A percentile compares a stretch with the other conserved stretches of the same genome.
These are phyloP conservation scores for Lemur catta DNA, from an alignment of 2,797 vertebrate genomes.

Conservation along the genomic window DNA sequence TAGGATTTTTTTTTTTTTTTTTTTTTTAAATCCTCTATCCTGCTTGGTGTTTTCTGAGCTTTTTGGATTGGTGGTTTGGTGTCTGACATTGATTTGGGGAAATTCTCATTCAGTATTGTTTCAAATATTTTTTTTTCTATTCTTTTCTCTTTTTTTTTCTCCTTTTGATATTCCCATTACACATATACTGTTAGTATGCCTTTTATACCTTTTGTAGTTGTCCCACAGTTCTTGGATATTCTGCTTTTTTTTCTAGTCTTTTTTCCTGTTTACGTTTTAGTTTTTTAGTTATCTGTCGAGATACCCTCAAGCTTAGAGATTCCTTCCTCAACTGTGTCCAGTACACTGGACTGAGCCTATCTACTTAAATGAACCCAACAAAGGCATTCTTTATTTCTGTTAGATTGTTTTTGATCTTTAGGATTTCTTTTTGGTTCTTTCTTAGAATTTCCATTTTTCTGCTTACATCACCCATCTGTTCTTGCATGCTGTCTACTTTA, in stretches of 20 bases:
- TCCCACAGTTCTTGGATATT: background rate
- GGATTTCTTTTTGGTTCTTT: background rate
- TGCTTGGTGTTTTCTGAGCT: background rate
- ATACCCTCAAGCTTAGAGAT: background rate
- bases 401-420: background rate
- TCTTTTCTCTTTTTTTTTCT: background rate
- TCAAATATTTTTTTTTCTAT: background rate
- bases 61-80: background rate
- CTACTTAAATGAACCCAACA: background rate
- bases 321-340: background rate
- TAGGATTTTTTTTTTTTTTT: background rate
- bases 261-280: background rate
- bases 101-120: background rate
- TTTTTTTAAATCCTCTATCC: background rate
- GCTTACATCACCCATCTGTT: background rate
- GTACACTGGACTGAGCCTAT: background rate
- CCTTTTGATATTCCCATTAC: background rate
- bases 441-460: background rate
- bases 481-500: background rate
- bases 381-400: background rate
- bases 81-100: background rate
- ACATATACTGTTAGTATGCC: background rate
- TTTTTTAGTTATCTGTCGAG: background rate
- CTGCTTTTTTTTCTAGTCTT: background rate
- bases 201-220: background rate